A percentile compares a stretch with the other conserved stretches of the same genome.
Conservation (phyloP, 2,113 vertebrate species). For the Cochlearius cochlearius region DNA sequence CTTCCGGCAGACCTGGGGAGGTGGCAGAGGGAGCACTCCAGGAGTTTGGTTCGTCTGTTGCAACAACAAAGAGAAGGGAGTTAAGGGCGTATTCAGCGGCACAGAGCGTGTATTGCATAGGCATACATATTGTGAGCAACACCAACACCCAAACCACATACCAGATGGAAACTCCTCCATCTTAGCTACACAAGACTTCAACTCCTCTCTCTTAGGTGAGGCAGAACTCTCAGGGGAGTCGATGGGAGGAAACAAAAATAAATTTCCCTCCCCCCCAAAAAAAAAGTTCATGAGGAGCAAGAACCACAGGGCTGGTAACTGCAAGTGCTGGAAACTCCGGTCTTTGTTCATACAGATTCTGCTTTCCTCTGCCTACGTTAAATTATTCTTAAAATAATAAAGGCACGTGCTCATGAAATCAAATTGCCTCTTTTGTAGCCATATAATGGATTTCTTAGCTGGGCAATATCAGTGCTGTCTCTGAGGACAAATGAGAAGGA, state of each 20-base stretch:
- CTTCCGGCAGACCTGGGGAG: conserved; percentile 96
- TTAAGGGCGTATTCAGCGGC: background rate
- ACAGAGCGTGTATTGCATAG: background rate
- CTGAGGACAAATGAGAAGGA: conserved; percentile 45
- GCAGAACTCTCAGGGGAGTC: background rate
- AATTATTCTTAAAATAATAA: conserved; percentile 50
- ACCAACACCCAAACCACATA: background rate
- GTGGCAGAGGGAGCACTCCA: conserved; percentile 92
- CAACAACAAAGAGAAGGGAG: conserved; percentile 51
- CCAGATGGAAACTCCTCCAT: background rate
- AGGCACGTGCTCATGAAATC: background rate
- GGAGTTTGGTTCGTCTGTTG: conserved; percentile 90
- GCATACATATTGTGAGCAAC: background rate
- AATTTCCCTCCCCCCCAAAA: background rate
- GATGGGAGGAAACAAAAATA: background rate
- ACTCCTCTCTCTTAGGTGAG: background rate
- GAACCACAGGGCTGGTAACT: background rate
- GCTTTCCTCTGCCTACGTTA: background rate
- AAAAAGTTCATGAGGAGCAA: background rate
- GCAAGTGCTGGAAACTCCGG: background rate
- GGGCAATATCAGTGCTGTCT: conserved; percentile 3
- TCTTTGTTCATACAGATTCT: background rate
- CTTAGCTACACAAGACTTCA: background rate
- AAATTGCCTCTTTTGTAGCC: conserved; percentile 12
- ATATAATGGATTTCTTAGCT: conserved; percentile 19